phyloP scores from a whole-genome alignment of 2,113 vertebrate genomes.

The Eolophus roseicapilla region DNA sequence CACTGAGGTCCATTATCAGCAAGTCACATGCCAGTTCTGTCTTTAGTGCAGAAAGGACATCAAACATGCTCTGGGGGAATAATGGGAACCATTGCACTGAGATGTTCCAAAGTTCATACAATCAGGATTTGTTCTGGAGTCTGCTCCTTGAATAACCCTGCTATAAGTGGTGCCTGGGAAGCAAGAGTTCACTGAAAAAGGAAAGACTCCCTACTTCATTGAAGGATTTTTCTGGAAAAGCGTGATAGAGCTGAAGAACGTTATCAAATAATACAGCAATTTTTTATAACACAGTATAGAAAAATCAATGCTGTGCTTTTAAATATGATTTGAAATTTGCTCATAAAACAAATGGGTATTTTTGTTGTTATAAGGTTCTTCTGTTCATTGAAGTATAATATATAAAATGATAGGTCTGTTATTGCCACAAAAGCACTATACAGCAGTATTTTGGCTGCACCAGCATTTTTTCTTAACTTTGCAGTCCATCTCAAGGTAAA shows the following conservation, averaged over 20 bases:
- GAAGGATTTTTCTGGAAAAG: not conserved
- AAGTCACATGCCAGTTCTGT: not conserved
- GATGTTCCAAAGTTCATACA: not conserved
- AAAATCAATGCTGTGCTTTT: not conserved
- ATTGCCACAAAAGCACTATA: not conserved
- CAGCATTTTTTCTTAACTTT: slow-evolving; percentile 23
- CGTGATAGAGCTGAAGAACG: not conserved
- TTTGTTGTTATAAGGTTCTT: not conserved
- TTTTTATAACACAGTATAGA: not conserved
- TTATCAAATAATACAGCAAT: not conserved
- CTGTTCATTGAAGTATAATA: not conserved
- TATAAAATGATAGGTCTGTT: not conserved
- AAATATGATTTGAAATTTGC: not conserved
- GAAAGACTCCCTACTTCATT: not conserved
- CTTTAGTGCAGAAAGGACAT: not conserved
- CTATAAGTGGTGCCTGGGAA: not conserved
- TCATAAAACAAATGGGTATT: not conserved
- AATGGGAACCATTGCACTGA: not conserved
- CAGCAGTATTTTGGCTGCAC: not conserved
- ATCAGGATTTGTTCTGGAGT: not conserved
- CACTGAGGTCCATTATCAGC: not conserved
- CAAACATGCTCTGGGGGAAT: not conserved
- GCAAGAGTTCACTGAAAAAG: not conserved
- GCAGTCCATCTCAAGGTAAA: not conserved
- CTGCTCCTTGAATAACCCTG: not conserved